These are phyloP conservation scores for Scelioninae gen. 2 DNA, from an alignment of 2,888 invertebrate species.

Conservation along the genomic window DNA sequence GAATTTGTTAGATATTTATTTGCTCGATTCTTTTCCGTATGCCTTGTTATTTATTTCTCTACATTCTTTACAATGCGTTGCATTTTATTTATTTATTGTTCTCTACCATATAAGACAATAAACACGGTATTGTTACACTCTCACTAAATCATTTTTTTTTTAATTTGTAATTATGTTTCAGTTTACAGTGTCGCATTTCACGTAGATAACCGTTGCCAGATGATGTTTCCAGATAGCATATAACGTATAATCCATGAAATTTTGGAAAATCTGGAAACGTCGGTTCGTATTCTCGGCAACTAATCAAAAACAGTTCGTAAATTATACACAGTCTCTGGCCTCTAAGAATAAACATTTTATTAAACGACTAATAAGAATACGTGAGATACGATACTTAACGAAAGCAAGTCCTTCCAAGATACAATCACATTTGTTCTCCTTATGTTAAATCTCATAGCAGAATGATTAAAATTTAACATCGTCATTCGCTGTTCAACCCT, in stretches of 20 bases:
- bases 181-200: slow-evolving; percentile 44
- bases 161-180: slow-evolving; percentile 34
- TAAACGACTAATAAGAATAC: slow-evolving; percentile 27
- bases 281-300: not conserved
- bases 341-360: too few species aligned
- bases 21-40: too few species aligned
- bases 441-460: slow-evolving; percentile 6
- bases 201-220: slow-evolving; percentile 29
- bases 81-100: too few species aligned
- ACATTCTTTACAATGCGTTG: too few species aligned
- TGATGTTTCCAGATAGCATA: slow-evolving; percentile 18
- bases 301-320: slow-evolving; percentile 14
- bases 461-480: slow-evolving; percentile 29
- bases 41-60: too few species aligned
- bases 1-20: too few species aligned
- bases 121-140: not conserved
- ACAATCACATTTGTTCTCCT: slow-evolving; percentile 24
- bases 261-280: slow-evolving; percentile 24
- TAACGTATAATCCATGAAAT: slow-evolving; percentile 19
- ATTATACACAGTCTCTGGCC: slow-evolving; percentile 8
- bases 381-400: slow-evolving; percentile 42
- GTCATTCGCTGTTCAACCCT: slow-evolving; percentile 19
- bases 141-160: slow-evolving; percentile 10
- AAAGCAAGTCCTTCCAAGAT: slow-evolving; percentile 20
- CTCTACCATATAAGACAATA: too few species aligned